Percentiles rank a stretch among this genome's conserved stretches.
These are phyloP conservation scores for Tanaodytes sp. DNA, from an alignment of 2,888 invertebrate genomes.

Conservation along the genomic window DNA sequence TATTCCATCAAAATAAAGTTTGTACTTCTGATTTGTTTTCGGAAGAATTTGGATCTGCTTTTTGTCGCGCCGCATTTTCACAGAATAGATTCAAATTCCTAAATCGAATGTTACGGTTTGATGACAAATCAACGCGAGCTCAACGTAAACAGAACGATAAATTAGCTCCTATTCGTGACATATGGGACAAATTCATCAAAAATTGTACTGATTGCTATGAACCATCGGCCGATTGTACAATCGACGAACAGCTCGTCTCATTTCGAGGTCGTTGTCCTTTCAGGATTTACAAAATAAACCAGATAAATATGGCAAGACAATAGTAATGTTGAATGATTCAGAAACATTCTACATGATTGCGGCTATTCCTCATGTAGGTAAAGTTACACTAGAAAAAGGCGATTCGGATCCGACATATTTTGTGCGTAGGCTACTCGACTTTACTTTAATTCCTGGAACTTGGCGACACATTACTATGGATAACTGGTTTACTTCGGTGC, in stretches of 20 bases:
- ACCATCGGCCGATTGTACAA: conserved; percentile 51
- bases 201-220: conserved; percentile 53
- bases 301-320: conserved; percentile 6
- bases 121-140: conserved; percentile 37
- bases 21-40: conserved; percentile 16
- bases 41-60: conserved; percentile 18
- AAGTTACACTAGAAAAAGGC: conserved; percentile 2
- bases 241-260: conserved; percentile 57
- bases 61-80: conserved; percentile 47
- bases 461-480: conserved; percentile 18
- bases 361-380: conserved; percentile 5
- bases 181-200: conserved; percentile 54
- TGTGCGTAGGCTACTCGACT: conserved; percentile 11
- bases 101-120: conserved; percentile 48
- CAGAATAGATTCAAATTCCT: conserved; percentile 45
- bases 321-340: conserved; percentile 7
- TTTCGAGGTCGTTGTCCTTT: conserved; percentile 55
- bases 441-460: conserved; percentile 10
- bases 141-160: conserved; percentile 39
- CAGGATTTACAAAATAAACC: conserved; percentile 15
- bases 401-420: conserved; percentile 10
- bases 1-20: conserved; percentile 11
- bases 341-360: conserved; percentile 12
- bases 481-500: conserved; percentile 10
- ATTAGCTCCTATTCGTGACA: conserved; percentile 54